phyloP scores from a whole-genome alignment of 2,888 invertebrate genomes.

The Drosophila borealis region DNA sequence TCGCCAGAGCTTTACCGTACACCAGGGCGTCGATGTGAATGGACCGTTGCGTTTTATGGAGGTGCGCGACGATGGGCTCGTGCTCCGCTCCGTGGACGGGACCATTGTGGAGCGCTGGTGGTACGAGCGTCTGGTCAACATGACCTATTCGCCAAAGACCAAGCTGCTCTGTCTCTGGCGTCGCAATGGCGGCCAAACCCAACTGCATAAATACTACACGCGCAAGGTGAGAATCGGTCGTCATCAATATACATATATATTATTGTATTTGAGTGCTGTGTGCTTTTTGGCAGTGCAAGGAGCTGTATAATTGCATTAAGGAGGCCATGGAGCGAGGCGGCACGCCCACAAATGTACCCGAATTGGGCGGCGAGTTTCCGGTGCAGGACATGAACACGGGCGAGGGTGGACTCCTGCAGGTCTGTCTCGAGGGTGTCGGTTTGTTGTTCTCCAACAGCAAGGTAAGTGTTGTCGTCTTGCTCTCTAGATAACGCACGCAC shows the following conservation, averaged over 20 bases:
- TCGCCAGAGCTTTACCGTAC: slow-evolving; percentile 98
- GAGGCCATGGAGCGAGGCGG: slow-evolving; percentile 98
- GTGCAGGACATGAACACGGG: slow-evolving; percentile 98
- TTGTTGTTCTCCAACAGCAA: slow-evolving; percentile 99
- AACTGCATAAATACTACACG: slow-evolving; percentile 99
- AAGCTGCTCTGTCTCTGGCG: slow-evolving; percentile 99
- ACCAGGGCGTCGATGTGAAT: slow-evolving; percentile 96
- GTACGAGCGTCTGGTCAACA: slow-evolving; percentile 99
- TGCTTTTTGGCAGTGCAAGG: slow-evolving; percentile 92
- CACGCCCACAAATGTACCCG: slow-evolving; percentile 86
- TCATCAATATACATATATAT: background rate
- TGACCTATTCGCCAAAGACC: slow-evolving; percentile 99
- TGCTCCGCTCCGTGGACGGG: slow-evolving; percentile 92
- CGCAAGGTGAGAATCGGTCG: slow-evolving; percentile 90
- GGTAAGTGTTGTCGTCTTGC: slow-evolving; percentile 87
- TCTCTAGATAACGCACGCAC: background rate
- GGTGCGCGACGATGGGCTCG: slow-evolving; percentile 98
- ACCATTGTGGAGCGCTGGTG: slow-evolving; percentile 98
- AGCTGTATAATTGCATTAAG: slow-evolving; percentile 99
- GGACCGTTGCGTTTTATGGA: slow-evolving; percentile 96
- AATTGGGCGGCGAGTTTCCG: slow-evolving; percentile 96
- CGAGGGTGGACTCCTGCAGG: slow-evolving; percentile 98
- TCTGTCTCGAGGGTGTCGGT: slow-evolving; percentile 99
- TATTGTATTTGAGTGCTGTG: background rate
- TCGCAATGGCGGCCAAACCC: slow-evolving; percentile 96